Conservation (phyloP, 2,113 vertebrate genomes). For the Epinephelus fuscoguttatus region DNA sequence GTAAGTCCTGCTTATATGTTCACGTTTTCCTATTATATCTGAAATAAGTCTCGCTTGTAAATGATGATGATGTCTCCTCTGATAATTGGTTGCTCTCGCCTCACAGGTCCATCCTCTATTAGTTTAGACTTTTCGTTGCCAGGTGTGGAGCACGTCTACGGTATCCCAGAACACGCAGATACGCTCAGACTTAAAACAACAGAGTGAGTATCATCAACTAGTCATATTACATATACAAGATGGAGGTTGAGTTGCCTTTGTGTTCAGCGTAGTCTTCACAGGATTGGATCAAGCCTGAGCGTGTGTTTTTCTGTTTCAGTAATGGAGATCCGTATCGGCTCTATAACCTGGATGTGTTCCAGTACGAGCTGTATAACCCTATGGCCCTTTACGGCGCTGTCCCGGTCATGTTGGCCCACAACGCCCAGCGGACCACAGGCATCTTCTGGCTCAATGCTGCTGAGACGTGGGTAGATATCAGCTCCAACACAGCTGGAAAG, state of each 20-base stretch:
- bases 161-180: conserved; percentile 95
- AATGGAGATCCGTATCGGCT: conserved; percentile 93
- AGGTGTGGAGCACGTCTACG: conserved; percentile 92
- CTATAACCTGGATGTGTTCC: conserved; percentile 96
- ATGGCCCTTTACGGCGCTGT: conserved; percentile 95
- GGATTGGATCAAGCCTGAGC: background rate
- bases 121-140: conserved; percentile 95
- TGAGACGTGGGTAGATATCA: conserved; percentile 96
- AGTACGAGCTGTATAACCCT: conserved; percentile 92
- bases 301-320: conserved; percentile 73
- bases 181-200: conserved; percentile 90
- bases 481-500: conserved; percentile 93
- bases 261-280: background rate
- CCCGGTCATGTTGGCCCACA: conserved; percentile 92
- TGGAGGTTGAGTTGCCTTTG: background rate
- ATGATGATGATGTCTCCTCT: background rate
- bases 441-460: conserved; percentile 97
- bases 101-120: conserved; percentile 89
- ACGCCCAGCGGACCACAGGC: conserved; percentile 86
- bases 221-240: background rate
- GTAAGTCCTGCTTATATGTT: conserved; percentile 69
- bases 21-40: background rate
- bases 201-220: conserved; percentile 85
- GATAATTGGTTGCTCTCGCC: background rate
- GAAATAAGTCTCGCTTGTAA: background rate